Percentiles rank a stretch among this genome's conserved stretches.
Conservation (phyloP, 2,888 invertebrate species). For the Electrophaes corylata region DNA sequence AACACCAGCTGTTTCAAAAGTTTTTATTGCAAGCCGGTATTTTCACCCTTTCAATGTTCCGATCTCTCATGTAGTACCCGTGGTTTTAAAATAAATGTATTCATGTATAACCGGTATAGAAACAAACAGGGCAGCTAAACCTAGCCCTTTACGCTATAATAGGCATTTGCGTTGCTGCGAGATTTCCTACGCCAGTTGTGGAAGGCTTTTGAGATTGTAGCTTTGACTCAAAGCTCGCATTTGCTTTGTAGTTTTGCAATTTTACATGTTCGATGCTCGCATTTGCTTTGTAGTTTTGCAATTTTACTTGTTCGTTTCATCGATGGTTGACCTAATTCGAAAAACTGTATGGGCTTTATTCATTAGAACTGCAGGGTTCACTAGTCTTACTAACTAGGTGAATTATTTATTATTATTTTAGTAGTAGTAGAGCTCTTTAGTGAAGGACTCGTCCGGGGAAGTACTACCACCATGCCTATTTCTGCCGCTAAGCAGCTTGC, state of each 20-base stretch:
- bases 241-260: slow-evolving; percentile 18
- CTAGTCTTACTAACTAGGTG: too few relatives aligned
- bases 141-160: slow-evolving; percentile 19
- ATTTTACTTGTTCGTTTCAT: slow-evolving; percentile 7
- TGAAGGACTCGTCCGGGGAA: too few relatives aligned
- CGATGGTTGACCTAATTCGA: too few relatives aligned
- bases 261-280: too few relatives aligned
- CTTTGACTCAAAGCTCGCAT: slow-evolving; percentile 22
- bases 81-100: slow-evolving; percentile 12
- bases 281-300: slow-evolving; percentile 11
- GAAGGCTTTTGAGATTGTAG: slow-evolving; percentile 7
- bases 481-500: too few relatives aligned
- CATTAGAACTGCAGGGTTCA: too few relatives aligned
- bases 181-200: slow-evolving; percentile 5
- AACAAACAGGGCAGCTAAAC: slow-evolving; percentile 23
- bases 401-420: too few relatives aligned
- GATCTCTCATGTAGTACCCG: slow-evolving; percentile 18
- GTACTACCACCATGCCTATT: too few relatives aligned
- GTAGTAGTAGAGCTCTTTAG: too few relatives aligned
- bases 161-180: slow-evolving; percentile 16
- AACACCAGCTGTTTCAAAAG: slow-evolving; percentile 27
- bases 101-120: slow-evolving; percentile 27
- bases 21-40: slow-evolving; percentile 25
- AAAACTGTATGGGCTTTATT: neutral
- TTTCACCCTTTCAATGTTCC: slow-evolving; percentile 25